Evolutionary conservation across 2,888 invertebrate genomes (phyloP).

Genomic region (Ptilodon capucinus): DNA sequence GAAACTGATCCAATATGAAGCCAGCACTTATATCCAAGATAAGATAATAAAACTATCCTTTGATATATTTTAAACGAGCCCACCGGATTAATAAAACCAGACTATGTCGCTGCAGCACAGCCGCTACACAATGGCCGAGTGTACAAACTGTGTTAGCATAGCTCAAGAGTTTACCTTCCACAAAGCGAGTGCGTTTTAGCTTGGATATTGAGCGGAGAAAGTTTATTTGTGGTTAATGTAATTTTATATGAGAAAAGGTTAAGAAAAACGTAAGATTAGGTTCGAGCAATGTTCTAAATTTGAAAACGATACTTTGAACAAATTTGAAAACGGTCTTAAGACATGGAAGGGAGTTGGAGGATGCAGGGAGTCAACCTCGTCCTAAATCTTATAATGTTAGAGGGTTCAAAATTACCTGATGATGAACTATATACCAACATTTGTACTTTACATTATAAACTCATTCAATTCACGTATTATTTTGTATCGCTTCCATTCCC

Average conservation of each 20-base stretch:
- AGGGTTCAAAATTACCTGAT: too few species aligned
- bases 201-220: not conserved
- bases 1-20: not conserved
- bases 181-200: not conserved
- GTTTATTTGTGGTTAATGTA: not conserved
- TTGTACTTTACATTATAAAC: too few species aligned
- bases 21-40: not conserved
- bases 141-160: constrained; percentile 20
- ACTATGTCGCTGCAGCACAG: not conserved
- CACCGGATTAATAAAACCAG: not conserved
- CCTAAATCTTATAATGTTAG: too few species aligned
- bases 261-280: too few species aligned
- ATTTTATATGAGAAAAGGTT: not conserved
- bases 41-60: not conserved
- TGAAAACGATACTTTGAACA: too few species aligned
- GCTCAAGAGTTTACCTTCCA: constrained; percentile 15
- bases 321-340: too few species aligned
- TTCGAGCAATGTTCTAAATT: too few species aligned
- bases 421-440: too few species aligned
- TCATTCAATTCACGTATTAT: not conserved
- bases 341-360: too few species aligned
- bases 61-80: not conserved
- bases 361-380: too few species aligned
- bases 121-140: constrained; percentile 11
- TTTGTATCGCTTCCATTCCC: not conserved